phyloP scores from a whole-genome alignment of 37 sponge, comb jelly and placozoan genomes.

The Geodia barretti region DNA sequence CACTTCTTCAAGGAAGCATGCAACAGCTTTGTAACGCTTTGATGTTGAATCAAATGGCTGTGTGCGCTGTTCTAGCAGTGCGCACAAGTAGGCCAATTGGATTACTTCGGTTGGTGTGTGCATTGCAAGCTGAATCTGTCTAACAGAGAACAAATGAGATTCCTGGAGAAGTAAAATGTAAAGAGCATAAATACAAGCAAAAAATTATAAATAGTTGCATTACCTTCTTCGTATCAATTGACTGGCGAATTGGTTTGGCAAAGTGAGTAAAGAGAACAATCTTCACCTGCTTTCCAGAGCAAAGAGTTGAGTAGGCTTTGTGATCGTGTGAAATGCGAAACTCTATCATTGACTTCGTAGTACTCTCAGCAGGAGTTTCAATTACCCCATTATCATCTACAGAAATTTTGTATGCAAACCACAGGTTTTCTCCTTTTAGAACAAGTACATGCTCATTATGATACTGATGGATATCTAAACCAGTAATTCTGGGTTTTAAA shows the following conservation, averaged over 20 bases:
- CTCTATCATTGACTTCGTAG: conserved; percentile 1
- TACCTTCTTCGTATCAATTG: conserved; percentile 3
- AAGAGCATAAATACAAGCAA: background rate
- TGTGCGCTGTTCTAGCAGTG: conserved; percentile 43
- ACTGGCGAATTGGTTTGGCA: background rate
- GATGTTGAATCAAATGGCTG: background rate
- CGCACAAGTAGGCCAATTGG: conserved; percentile 40
- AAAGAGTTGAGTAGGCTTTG: background rate
- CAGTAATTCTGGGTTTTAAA: too few species aligned
- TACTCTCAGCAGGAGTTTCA: background rate
- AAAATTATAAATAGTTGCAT: too few species aligned
- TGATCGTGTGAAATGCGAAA: too few species aligned
- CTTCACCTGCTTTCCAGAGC: background rate
- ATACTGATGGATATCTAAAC: too few species aligned
- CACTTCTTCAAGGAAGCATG: conserved; percentile 58
- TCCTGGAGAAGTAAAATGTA: conserved; percentile 12
- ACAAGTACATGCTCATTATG: conserved; percentile 24
- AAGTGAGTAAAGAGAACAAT: conserved; percentile 34
- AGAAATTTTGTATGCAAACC: conserved; percentile 18
- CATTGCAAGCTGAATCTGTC: conserved; percentile 64
- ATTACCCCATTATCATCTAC: conserved; percentile 13
- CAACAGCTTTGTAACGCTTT: conserved; percentile 13
- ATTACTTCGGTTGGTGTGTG: conserved; percentile 59
- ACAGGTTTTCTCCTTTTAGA: conserved; percentile 30
- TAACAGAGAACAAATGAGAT: conserved; percentile 25